Percentiles rank a stretch among this genome's conserved stretches.
Evolutionary conservation across 2,113 vertebrate species (phyloP).

Genomic region (Takifugu bimaculatus): DNA sequence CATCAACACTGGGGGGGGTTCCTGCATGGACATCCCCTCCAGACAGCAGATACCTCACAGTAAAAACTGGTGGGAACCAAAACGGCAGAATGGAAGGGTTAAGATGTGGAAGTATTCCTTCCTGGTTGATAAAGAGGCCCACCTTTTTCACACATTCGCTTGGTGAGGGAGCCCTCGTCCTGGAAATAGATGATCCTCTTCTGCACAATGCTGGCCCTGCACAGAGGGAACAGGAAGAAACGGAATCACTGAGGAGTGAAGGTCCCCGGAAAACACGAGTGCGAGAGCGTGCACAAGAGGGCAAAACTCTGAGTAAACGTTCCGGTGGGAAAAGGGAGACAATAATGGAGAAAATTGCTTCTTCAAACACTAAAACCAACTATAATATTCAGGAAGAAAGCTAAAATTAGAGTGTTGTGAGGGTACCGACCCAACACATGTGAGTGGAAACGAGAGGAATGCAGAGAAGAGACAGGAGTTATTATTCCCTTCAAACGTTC

Average conservation of each 20-base stretch:
- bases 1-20: conserved; percentile 29
- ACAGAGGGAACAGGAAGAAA: conserved; percentile 26
- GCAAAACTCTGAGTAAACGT: background rate
- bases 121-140: conserved; percentile 44
- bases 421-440: conserved; percentile 16
- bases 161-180: conserved; percentile 93
- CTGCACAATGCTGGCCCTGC: conserved; percentile 95
- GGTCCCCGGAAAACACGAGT: conserved; percentile 3
- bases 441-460: conserved; percentile 14
- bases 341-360: background rate
- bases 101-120: conserved; percentile 21
- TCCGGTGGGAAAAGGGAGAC: background rate
- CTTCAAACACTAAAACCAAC: background rate
- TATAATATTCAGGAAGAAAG: background rate
- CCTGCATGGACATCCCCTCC: conserved; percentile 19
- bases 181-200: conserved; percentile 97
- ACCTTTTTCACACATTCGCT: conserved; percentile 96
- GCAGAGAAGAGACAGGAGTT: background rate
- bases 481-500: background rate
- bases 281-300: background rate
- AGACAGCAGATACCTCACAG: conserved; percentile 13
- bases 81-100: conserved; percentile 13
- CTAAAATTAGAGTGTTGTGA: conserved; percentile 4
- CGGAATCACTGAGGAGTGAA: conserved; percentile 3
- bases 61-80: conserved; percentile 7